Conservation (phyloP, 2,797 vertebrate genomes). For the Phalloptychus januarius region DNA sequence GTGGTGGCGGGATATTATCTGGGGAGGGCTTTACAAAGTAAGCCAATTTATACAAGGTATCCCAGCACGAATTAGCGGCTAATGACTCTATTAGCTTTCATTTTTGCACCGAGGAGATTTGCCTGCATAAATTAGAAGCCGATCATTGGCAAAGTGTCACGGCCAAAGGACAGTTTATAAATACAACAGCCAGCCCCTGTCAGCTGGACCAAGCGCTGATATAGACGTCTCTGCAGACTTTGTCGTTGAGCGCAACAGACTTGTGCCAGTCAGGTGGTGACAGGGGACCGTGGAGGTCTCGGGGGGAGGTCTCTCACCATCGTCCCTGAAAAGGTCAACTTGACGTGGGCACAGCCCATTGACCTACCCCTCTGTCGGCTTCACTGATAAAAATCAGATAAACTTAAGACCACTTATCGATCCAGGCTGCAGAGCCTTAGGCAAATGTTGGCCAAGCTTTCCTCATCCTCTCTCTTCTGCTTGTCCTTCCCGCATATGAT, state of each 20-base stretch:
- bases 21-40: constrained; percentile 97
- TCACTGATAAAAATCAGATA: constrained; percentile 99
- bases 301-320: constrained; percentile 87
- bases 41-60: constrained; percentile 98
- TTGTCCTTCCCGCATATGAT: constrained; percentile 74
- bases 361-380: constrained; percentile 97
- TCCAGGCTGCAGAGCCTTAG: constrained; percentile 86
- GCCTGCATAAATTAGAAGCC: constrained; percentile 98
- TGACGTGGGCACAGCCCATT: constrained; percentile 98
- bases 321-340: constrained; percentile 99
- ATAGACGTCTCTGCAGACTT: constrained; percentile 99
- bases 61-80: constrained; percentile 97
- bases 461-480: constrained; percentile 77
- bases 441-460: constrained; percentile 97
- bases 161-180: constrained; percentile 99
- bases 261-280: constrained; percentile 98
- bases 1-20: constrained; percentile 70
- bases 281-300: constrained; percentile 91
- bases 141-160: constrained; percentile 99
- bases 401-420: constrained; percentile 99
- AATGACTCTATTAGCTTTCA: constrained; percentile 99
- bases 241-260: constrained; percentile 98
- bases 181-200: constrained; percentile 99
- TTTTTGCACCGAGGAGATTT: constrained; percentile 99
- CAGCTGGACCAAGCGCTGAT: constrained; percentile 92